These are phyloP conservation scores for Odontocerum albicorne DNA, from an alignment of 2,888 invertebrate genomes.

Conservation along the genomic window DNA sequence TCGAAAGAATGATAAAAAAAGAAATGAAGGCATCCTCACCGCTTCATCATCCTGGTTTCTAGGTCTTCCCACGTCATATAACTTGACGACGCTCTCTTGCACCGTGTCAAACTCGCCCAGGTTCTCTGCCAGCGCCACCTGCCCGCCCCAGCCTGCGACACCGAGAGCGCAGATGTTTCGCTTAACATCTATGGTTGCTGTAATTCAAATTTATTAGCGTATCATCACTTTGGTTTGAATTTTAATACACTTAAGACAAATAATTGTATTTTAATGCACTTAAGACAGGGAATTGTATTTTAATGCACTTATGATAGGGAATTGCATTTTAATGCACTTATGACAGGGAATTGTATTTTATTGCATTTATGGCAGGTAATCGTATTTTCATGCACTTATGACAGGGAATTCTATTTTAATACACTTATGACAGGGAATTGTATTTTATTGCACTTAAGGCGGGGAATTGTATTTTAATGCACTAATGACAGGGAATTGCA, in stretches of 20 bases:
- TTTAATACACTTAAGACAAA: not conserved
- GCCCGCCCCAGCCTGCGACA: conserved; percentile 80
- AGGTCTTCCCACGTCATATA: conserved; percentile 90
- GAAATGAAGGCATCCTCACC: conserved; percentile 46
- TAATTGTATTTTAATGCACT: not conserved
- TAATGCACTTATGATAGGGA: too few species aligned
- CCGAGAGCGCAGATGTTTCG: conserved; percentile 85
- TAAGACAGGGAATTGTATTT: too few species aligned
- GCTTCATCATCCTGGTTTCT: conserved; percentile 89
- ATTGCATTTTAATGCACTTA: too few species aligned
- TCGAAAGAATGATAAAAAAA: not conserved
- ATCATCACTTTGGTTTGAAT: not conserved
- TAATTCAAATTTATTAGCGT: conserved; percentile 7
- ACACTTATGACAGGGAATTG: too few species aligned
- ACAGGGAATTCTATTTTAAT: too few species aligned
- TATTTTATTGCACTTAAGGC: too few species aligned
- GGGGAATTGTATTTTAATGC: too few species aligned
- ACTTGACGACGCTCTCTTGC: conserved; percentile 85
- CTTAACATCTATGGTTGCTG: conserved; percentile 92
- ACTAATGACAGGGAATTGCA: too few species aligned
- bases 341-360: too few species aligned
- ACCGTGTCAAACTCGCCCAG: conserved; percentile 79
- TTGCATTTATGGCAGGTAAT: too few species aligned
- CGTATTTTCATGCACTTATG: too few species aligned
- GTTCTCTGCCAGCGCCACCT: conserved; percentile 90